A percentile compares a stretch with the other conserved stretches of the same genome.
Conservation (phyloP, 1,140 invertebrate species). For the Drosophila subobscura region DNA sequence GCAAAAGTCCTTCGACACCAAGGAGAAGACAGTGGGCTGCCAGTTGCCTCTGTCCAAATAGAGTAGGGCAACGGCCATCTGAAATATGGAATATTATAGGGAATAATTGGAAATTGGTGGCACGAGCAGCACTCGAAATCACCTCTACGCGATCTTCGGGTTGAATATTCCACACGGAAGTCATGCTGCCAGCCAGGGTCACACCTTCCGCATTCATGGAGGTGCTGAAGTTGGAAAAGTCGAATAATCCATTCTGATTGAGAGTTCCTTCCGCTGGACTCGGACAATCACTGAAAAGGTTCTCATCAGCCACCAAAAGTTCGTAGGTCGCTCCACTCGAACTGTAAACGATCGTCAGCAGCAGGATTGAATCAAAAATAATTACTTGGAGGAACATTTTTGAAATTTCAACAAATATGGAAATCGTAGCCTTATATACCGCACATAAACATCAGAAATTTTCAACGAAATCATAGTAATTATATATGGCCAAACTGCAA, state of each 20-base stretch:
- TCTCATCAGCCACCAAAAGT: neutral
- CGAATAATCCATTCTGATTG: neutral
- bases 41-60: slow-evolving; percentile 19
- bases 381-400: neutral
- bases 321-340: neutral
- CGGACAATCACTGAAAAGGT: neutral
- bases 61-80: neutral
- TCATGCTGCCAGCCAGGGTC: neutral
- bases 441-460: too few relatives aligned
- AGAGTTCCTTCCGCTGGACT: too few relatives aligned
- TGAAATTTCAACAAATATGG: too few relatives aligned
- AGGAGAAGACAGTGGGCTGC: slow-evolving; percentile 6
- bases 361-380: too few relatives aligned
- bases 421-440: too few relatives aligned
- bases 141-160: slow-evolving; percentile 13
- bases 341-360: neutral
- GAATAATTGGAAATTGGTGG: neutral
- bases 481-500: too few relatives aligned
- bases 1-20: slow-evolving; percentile 6
- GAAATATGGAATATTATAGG: neutral
- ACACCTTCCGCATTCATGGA: neutral
- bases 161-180: slow-evolving; percentile 5
- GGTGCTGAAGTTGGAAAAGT: neutral
- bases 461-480: too few relatives aligned
- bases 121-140: neutral